Percentiles rank a stretch among this genome's conserved stretches.
These are phyloP conservation scores for Arctia plantaginis DNA, from an alignment of 2,888 invertebrate genomes.

Conservation along the genomic window DNA sequence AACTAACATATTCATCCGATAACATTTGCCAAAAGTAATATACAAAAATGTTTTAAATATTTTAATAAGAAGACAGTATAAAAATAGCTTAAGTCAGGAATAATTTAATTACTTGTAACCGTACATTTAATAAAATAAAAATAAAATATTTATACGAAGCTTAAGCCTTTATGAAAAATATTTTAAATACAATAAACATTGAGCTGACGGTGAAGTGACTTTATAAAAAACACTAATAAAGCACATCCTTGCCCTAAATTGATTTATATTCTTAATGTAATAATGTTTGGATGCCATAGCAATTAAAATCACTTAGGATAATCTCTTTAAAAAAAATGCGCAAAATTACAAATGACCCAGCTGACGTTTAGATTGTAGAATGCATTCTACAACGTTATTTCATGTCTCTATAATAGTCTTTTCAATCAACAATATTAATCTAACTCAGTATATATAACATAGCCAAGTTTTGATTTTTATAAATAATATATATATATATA, in stretches of 20 bases:
- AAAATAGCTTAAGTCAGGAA: slow-evolving; percentile 29
- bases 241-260: background rate
- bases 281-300: no score
- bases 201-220: slow-evolving; percentile 23
- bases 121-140: slow-evolving; percentile 30
- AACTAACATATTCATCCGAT: no score
- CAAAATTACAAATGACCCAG: background rate
- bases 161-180: slow-evolving; percentile 28
- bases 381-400: no score
- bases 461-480: no score
- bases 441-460: no score
- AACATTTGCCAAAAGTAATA: background rate
- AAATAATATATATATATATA: no score
- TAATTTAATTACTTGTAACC: slow-evolving; percentile 33
- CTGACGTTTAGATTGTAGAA: background rate
- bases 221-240: background rate
- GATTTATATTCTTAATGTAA: background rate
- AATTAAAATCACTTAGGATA: no score
- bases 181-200: slow-evolving; percentile 20
- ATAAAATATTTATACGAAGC: slow-evolving; percentile 38
- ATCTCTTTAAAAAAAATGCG: background rate
- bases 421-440: no score
- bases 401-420: no score
- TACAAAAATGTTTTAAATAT: background rate
- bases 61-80: slow-evolving; percentile 39